phyloP scores from a whole-genome alignment of 2,797 vertebrate genomes.

The Sparus aurata region DNA sequence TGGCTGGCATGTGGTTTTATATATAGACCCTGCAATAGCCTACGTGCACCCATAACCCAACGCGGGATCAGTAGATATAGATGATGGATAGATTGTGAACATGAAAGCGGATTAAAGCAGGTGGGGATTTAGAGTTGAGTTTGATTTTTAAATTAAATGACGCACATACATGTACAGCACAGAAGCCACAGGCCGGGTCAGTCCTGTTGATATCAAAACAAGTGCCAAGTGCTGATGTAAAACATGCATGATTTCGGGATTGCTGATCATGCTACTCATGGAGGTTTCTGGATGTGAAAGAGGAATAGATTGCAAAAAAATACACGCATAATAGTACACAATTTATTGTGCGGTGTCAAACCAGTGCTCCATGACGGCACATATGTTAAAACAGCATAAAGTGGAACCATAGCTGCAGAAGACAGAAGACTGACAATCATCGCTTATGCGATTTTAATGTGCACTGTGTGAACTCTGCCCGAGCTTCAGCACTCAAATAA shows the following conservation, averaged over 20 bases:
- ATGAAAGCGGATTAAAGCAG: background rate
- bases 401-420: background rate
- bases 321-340: background rate
- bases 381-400: background rate
- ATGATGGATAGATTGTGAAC: slow-evolving; percentile 5
- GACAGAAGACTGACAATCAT: background rate
- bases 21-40: background rate
- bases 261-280: slow-evolving; percentile 2
- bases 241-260: background rate
- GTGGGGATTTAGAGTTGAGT: background rate
- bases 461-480: background rate
- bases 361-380: background rate
- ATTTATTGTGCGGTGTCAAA: slow-evolving; percentile 16
- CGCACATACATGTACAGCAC: background rate
- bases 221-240: slow-evolving; percentile 11
- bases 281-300: slow-evolving; percentile 5
- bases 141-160: slow-evolving; percentile 5
- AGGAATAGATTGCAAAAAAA: slow-evolving; percentile 9
- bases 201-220: slow-evolving; percentile 1
- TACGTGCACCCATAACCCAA: slow-evolving; percentile 11
- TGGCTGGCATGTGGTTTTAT: background rate
- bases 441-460: slow-evolving; percentile 3
- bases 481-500: background rate
- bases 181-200: background rate
- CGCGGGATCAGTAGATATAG: background rate